Conservation (phyloP, 2,113 vertebrate genomes). For the Centrocercus urophasianus region DNA sequence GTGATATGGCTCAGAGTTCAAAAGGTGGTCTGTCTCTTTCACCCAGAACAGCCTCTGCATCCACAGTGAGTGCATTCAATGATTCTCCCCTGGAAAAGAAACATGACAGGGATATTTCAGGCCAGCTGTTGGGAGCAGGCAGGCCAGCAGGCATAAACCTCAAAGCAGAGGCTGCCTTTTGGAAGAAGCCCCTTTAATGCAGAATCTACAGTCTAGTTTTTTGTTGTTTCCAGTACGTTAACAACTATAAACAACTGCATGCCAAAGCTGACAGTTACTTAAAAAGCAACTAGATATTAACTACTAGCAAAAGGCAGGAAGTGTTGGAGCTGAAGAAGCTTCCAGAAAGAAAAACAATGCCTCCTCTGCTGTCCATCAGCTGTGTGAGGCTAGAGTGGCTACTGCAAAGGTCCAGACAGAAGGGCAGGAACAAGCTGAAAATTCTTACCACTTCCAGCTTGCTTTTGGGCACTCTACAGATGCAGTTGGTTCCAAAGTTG, state of each 20-base stretch:
- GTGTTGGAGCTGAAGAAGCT: neutral
- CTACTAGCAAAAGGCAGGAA: neutral
- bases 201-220: neutral
- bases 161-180: neutral
- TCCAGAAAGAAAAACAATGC: neutral
- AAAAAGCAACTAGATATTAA: neutral
- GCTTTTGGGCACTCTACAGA: slow-evolving; percentile 97
- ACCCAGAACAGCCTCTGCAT: slow-evolving; percentile 96
- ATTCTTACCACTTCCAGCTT: slow-evolving; percentile 96
- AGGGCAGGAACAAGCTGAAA: neutral
- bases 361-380: neutral
- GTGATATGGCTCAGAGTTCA: neutral
- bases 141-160: neutral
- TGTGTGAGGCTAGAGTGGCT: neutral
- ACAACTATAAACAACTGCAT: accelerated
- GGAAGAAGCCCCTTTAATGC: accelerated
- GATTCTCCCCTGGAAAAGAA: slow-evolving; percentile 90
- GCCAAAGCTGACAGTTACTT: neutral
- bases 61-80: slow-evolving; percentile 98
- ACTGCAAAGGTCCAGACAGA: neutral
- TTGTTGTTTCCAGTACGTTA: neutral
- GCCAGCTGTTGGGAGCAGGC: accelerated
- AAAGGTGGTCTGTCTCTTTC: neutral
- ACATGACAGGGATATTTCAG: neutral
- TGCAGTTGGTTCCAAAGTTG: slow-evolving; percentile 98